These are phyloP conservation scores for Saxidomus purpurata DNA, from an alignment of 1,140 invertebrate genomes.

Conservation along the genomic window DNA sequence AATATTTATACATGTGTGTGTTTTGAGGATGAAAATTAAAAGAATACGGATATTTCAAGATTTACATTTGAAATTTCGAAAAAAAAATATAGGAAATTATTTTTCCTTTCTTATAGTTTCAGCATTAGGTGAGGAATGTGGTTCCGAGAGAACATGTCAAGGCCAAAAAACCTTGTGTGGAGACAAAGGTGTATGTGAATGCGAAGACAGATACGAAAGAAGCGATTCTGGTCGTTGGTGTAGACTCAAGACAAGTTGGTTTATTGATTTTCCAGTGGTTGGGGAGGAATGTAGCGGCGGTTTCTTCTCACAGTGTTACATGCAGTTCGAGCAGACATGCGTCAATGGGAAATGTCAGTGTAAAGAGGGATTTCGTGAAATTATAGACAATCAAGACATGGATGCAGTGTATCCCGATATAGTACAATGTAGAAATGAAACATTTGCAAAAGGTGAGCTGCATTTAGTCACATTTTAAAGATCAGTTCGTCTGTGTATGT, in stretches of 20 bases:
- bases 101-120: no score
- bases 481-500: no score
- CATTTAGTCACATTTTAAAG: no score
- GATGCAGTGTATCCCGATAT: conserved; percentile 50
- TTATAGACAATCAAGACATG: not conserved
- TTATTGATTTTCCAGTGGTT: conserved; percentile 46
- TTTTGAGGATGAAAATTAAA: no score
- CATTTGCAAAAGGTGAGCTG: conserved; percentile 2
- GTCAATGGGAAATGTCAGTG: conserved; percentile 29
- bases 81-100: no score
- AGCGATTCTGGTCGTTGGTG: conserved; percentile 58
- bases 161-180: conserved; percentile 16
- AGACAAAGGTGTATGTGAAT: conserved; percentile 52
- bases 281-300: conserved; percentile 53
- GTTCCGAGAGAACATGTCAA: conserved; percentile 19
- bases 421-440: conserved; percentile 45
- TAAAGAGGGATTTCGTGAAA: not conserved
- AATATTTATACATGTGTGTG: no score
- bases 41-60: no score
- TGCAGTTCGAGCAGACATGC: conserved; percentile 52
- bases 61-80: no score
- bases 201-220: conserved; percentile 25
- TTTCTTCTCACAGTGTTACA: conserved; percentile 55
- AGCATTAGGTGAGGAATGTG: conserved; percentile 37
- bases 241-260: conserved; percentile 43